Evolutionary conservation across 2,797 vertebrate genomes (phyloP).

Genomic region (Muscicapa comitata): DNA sequence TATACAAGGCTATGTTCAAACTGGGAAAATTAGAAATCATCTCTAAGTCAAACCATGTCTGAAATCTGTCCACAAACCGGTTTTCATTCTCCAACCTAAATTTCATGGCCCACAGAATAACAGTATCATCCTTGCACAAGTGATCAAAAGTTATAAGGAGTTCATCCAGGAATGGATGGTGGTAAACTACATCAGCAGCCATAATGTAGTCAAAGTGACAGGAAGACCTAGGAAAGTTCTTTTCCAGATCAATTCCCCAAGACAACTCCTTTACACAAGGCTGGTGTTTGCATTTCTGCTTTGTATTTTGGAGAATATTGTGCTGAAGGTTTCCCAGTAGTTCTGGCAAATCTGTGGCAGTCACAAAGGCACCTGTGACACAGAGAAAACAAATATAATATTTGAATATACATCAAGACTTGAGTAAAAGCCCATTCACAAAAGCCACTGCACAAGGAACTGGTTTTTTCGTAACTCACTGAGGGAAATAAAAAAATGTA

Average conservation of each 20-base stretch:
- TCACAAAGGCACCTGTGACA: slow-evolving; percentile 85
- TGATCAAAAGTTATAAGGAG: slow-evolving; percentile 91
- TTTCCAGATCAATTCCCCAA: slow-evolving; percentile 87
- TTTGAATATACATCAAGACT: not conserved
- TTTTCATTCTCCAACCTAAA: slow-evolving; percentile 91
- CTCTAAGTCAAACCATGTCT: slow-evolving; percentile 83
- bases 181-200: slow-evolving; percentile 94
- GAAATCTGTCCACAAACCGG: slow-evolving; percentile 86
- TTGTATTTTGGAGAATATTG: slow-evolving; percentile 87
- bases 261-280: slow-evolving; percentile 86
- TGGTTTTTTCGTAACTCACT: not conserved
- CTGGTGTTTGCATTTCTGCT: slow-evolving; percentile 81
- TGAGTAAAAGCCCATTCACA: not conserved
- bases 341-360: slow-evolving; percentile 91
- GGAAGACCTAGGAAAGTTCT: slow-evolving; percentile 81
- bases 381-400: not conserved
- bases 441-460: not conserved
- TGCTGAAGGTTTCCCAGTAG: slow-evolving; percentile 88
- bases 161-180: slow-evolving; percentile 87
- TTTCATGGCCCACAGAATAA: slow-evolving; percentile 94
- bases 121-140: slow-evolving; percentile 85
- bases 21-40: slow-evolving; percentile 87
- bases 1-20: slow-evolving; percentile 89
- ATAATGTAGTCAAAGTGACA: slow-evolving; percentile 88
- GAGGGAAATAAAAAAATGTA: not conserved